Evolutionary conservation across 2,888 invertebrate species (phyloP).

Genomic region (Tachina grossa): DNA sequence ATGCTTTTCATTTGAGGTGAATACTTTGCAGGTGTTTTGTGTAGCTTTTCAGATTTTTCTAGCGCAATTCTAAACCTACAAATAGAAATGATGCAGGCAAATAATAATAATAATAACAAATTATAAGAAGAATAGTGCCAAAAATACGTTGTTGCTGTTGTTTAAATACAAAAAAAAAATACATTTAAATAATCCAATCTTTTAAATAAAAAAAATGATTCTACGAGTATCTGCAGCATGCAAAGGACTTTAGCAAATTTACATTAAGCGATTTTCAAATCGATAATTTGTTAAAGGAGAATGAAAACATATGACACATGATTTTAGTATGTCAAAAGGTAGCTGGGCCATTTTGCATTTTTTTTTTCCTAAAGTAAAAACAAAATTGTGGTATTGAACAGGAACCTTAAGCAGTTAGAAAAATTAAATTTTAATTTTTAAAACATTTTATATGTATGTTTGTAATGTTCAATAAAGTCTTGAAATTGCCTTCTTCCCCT

Average conservation of each 20-base stretch:
- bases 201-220: neutral
- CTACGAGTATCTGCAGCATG: neutral
- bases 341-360: too few relatives aligned
- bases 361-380: too few relatives aligned
- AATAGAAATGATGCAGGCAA: slow-evolving; percentile 53
- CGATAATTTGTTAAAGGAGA: neutral
- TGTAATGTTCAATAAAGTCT: too few relatives aligned
- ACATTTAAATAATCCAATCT: neutral
- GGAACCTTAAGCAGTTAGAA: too few relatives aligned
- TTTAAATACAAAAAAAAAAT: neutral
- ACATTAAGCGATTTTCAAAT: too few relatives aligned
- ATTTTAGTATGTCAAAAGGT: too few relatives aligned
- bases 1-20: slow-evolving; percentile 21
- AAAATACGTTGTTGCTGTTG: neutral
- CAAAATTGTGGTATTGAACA: too few relatives aligned
- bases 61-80: slow-evolving; percentile 27
- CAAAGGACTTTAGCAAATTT: neutral
- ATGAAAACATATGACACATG: neutral
- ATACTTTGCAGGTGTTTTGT: slow-evolving; percentile 51
- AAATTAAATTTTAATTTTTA: too few relatives aligned
- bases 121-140: slow-evolving; percentile 19
- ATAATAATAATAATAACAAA: neutral
- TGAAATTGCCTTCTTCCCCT: too few relatives aligned
- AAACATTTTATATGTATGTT: too few relatives aligned
- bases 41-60: slow-evolving; percentile 35